Percentiles rank a stretch among this genome's conserved stretches.
Evolutionary conservation across 2,113 vertebrate species (phyloP).

Genomic region (Corvus moneduloides): DNA sequence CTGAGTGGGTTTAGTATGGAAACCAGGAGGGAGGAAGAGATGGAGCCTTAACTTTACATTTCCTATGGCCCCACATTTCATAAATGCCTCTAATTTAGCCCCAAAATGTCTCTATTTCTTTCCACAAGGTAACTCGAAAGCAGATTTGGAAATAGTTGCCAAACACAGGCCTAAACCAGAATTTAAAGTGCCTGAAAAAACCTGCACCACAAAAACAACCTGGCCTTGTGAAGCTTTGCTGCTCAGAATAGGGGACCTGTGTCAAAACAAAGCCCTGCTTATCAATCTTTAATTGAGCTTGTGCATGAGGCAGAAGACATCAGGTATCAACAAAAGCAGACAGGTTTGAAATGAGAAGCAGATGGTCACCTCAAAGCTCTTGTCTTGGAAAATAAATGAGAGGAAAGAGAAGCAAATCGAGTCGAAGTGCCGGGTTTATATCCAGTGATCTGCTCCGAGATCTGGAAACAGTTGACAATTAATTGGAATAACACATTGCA

Average conservation of each 20-base stretch:
- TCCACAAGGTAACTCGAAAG: background rate
- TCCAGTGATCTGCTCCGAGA: slow-evolving; percentile 47
- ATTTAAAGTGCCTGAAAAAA: background rate
- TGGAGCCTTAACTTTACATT: background rate
- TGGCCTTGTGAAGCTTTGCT: background rate
- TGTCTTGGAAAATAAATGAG: slow-evolving; percentile 60
- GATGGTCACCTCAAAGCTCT: slow-evolving; percentile 48
- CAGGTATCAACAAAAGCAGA: slow-evolving; percentile 53
- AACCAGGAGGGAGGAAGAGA: background rate
- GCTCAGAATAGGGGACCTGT: background rate
- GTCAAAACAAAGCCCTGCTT: background rate
- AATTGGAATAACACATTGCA: slow-evolving; percentile 71
- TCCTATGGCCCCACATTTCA: background rate
- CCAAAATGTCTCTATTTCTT: background rate
- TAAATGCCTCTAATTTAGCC: background rate
- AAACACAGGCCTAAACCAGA: background rate
- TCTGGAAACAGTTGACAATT: slow-evolving; percentile 71
- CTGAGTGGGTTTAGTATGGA: background rate
- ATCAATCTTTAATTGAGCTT: background rate
- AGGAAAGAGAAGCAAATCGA: slow-evolving; percentile 51
- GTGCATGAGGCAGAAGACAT: background rate
- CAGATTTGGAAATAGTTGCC: background rate
- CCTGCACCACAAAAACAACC: background rate
- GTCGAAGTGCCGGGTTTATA: slow-evolving; percentile 46
- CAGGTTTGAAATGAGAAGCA: slow-evolving; percentile 65